Evolutionary conservation across 2,797 vertebrate species (phyloP), one percentile per base, ranked within the genome.

Genomic region (Pseudotriccus pelzelni): DNA sequence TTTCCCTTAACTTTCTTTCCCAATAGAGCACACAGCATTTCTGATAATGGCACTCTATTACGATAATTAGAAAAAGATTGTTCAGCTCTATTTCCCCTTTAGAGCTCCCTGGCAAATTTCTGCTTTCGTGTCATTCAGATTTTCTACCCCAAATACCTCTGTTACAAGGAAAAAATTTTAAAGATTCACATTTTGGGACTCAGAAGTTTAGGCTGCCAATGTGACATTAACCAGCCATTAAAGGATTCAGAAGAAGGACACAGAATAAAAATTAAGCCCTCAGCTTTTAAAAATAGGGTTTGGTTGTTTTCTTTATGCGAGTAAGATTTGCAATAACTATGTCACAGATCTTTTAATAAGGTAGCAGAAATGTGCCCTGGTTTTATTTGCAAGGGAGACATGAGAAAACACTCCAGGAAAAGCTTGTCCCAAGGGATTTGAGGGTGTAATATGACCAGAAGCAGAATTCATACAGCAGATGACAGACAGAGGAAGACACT

Each of bases 31-130:
- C 55, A 50, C 79, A 93, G 53, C 93, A 94, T 95, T 97, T 72
- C 78, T 96, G 89, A 96, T 96, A 97, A 96, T 96, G 84, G 88
- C 67, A 52, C 72, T 96, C 97, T 97, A 95, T 95, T 96, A 90
- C 10, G 30, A 90, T 96, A 96, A 97, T 97, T 97, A 95, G 83
- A 90, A 97, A 97, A 97, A 96, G 83, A 94, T 82, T 97, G 93
- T 84, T 74, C 88, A 83, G 83, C 69, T 91, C 74, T 89, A n/a
- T 78, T 97, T 95, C 75, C 39, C 63, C 39, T 36, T 68, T 91
- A 37, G 13, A 95, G 62, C 70, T 96, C 91, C 93, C 86, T 96
- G 84, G 74, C 90, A 94, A 95, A 88, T 90, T 90, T 94, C 62
- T 97, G 41, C 43, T 87, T 83, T 93, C 0, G 6, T 94, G 94